Evolutionary conservation across 2,888 invertebrate species (phyloP).

Genomic region (Epirrhoe tristata): DNA sequence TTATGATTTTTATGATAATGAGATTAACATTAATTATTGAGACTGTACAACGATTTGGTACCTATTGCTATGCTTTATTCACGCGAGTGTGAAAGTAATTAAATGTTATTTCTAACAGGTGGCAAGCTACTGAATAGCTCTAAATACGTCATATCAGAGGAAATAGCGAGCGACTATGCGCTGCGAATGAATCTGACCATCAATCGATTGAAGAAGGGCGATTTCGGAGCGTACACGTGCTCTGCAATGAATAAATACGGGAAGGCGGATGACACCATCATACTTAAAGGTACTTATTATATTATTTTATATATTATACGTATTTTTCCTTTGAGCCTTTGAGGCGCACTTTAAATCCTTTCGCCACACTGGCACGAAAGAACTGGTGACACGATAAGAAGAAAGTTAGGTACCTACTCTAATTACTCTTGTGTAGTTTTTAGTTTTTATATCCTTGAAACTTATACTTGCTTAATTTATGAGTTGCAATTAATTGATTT

Average conservation of each 20-base stretch:
- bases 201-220: constrained; percentile 88
- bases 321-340: too few species aligned
- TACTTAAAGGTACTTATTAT: constrained; percentile 89
- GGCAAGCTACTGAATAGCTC: constrained; percentile 90
- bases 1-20: too few species aligned
- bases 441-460: too few species aligned
- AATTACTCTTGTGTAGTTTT: not conserved
- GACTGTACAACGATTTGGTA: too few species aligned
- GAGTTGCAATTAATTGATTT: too few species aligned
- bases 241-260: constrained; percentile 92
- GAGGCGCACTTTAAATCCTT: too few species aligned
- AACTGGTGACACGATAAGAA: too few species aligned
- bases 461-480: too few species aligned
- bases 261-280: constrained; percentile 90
- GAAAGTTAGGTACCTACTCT: not conserved
- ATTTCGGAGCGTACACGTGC: constrained; percentile 93
- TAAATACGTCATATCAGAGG: constrained; percentile 92
- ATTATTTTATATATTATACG: not conserved
- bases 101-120: constrained; percentile 73
- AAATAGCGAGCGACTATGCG: constrained; percentile 89
- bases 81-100: not conserved
- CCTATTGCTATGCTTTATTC: too few species aligned
- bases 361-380: too few species aligned
- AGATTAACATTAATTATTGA: too few species aligned
- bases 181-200: constrained; percentile 93